Evolutionary conservation across 1,140 invertebrate genomes (phyloP), one percentile per base, ranked within the genome.

Genomic region (Drosophila chauvacae): DNA sequence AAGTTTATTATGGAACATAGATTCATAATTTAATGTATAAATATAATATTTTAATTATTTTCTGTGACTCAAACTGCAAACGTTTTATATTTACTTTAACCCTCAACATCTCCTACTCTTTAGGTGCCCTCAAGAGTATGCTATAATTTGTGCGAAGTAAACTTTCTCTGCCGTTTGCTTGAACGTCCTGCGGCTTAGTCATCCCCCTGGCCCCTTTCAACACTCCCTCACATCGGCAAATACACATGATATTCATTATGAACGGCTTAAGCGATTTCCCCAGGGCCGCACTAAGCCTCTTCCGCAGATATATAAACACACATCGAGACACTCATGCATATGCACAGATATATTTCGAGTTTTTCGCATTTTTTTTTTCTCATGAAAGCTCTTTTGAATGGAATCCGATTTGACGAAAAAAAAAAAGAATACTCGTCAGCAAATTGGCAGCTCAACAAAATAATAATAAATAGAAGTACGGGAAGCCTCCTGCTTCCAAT

Each of bases 201-300:
- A 20, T 14, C 18, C 50, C 28, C 30, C 28, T 16, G 13, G 9
- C 7, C 37, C 45, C 60, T 26, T 44, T 48, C 57, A 70, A 50
- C 42, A 64, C 70, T 50, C 60, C 57, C 50, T 37, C 37, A 51
- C 47, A 55, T 66, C 62, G 56, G 80, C 85, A 81, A 74, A 88
- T 35, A 44, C 62, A 62, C 62, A 65, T 65, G 57, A 88, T 88
- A 90, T 87, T 92, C 91, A 92, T 92, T 92, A 92, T 92, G 87
- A 91, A 92, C 91, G 87, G 91, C 91, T 92, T 92, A 92, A 80
- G 77, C 84, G 84, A 92, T 92, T 92, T 92, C 91, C 85, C 91
- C 71, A 62, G 77, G 82, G 91, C 68, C 63, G 58, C 44, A 71
- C 84, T 92, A 91, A 92, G 91, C 90, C 84, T 82, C 80, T 88